Percentiles rank a stretch among this genome's conserved stretches.
Conservation (phyloP, 53 echinoderm and acorn worm genomes). For the Luidia sarsii region DNA sequence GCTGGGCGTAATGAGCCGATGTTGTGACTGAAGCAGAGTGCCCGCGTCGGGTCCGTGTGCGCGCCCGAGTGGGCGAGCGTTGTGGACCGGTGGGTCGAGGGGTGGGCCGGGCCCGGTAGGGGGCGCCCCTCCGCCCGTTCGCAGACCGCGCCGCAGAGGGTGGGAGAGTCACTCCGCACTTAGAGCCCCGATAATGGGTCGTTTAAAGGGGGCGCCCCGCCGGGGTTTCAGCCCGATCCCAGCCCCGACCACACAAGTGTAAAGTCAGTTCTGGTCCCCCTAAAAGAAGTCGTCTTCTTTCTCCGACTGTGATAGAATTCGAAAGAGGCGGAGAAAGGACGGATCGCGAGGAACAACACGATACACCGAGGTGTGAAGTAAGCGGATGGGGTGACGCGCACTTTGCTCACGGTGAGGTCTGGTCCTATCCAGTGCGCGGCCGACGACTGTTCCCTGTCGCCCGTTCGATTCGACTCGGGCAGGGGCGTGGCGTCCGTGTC, state of each 20-base stretch:
- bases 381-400: slow-evolving; percentile 29
- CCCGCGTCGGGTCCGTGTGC: no score
- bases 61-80: no score
- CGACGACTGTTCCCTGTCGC: slow-evolving; percentile 10
- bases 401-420: slow-evolving; percentile 46
- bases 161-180: slow-evolving; percentile 12
- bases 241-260: slow-evolving; percentile 47
- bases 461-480: no score
- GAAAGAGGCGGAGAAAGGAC: no score
- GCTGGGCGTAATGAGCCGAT: slow-evolving; percentile 29
- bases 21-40: slow-evolving; percentile 61
- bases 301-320: no score
- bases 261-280: no score
- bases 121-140: background rate
- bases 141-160: background rate
- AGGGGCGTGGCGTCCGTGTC: no score
- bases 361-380: no score
- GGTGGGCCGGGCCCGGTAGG: background rate
- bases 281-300: background rate
- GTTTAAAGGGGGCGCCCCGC: slow-evolving; percentile 12
- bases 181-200: slow-evolving; percentile 23
- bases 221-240: no score
- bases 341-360: no score
- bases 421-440: no score
- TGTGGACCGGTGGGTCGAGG: background rate